Percentiles rank a stretch among this genome's conserved stretches.
Evolutionary conservation across 2,888 invertebrate species (phyloP).

Genomic region (Aricia artaxerxes): DNA sequence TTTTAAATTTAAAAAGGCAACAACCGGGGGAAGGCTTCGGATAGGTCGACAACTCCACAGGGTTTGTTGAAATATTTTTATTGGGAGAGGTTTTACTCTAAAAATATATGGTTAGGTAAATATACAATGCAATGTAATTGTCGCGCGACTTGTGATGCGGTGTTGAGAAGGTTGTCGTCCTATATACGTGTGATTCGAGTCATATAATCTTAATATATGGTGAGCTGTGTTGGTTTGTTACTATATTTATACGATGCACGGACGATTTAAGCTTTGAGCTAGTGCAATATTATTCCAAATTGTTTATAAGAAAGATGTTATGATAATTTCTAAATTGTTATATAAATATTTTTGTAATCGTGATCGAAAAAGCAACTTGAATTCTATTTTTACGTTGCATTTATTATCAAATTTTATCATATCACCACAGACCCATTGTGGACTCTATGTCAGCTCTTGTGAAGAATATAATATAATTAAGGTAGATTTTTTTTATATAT

Average conservation of each 20-base stretch:
- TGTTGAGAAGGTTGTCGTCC: slow-evolving; percentile 44
- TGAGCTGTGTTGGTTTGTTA: slow-evolving; percentile 75
- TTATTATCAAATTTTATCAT: slow-evolving; percentile 74
- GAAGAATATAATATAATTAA: slow-evolving; percentile 60
- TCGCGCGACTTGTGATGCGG: background rate
- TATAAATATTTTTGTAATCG: slow-evolving; percentile 74
- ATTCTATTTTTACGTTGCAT: slow-evolving; percentile 79
- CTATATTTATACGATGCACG: slow-evolving; percentile 71
- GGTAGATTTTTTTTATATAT: slow-evolving; percentile 64
- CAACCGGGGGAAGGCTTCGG: slow-evolving; percentile 41
- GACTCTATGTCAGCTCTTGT: slow-evolving; percentile 70
- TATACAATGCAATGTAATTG: slow-evolving; percentile 27
- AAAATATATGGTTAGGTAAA: slow-evolving; percentile 30
- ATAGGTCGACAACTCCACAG: slow-evolving; percentile 46
- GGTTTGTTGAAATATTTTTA: slow-evolving; percentile 42
- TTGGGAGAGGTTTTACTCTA: slow-evolving; percentile 31
- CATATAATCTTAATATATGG: slow-evolving; percentile 57
- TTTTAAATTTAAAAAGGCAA: slow-evolving; percentile 36
- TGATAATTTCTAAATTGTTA: slow-evolving; percentile 78
- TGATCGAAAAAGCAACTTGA: slow-evolving; percentile 78
- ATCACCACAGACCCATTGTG: slow-evolving; percentile 73
- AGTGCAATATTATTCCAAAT: slow-evolving; percentile 80
- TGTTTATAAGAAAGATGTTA: slow-evolving; percentile 72
- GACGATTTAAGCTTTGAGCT: slow-evolving; percentile 73
- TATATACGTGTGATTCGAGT: slow-evolving; percentile 59